Base-by-base conservation (phyloP, 2,113 vertebrate genomes). In the Centropus unirufus region DNA sequence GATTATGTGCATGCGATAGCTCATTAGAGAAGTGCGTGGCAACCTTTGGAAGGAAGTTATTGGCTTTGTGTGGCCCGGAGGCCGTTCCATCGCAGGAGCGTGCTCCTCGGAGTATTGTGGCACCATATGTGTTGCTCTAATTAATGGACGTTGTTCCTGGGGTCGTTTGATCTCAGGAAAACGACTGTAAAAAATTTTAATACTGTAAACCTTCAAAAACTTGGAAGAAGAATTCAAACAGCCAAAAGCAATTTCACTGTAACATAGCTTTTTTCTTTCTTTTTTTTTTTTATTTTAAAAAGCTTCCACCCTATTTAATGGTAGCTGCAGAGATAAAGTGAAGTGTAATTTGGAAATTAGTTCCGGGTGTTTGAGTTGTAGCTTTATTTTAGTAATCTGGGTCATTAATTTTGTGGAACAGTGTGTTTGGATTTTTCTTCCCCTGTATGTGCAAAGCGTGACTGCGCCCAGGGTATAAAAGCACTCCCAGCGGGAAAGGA, bases 301-400 rank as follows among this genome's bases (percentile, higher is more conserved):
- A 75, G n/a, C 55, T 87, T 93, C 76, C 42, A 79, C 51, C 59
- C 68, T 85, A 19, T 83, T 90, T 83, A 94, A 58, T 57, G 40
- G 63, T 62, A 86, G 47, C 57, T 89, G 49, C 58, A 39, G 83
- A 95, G 77, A 91, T 85, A 95, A 91, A 91, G 70, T 19, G 16
- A 64, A 93, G 87, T 21, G 70, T 92, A 75, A 89, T 80, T 84
- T 78, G 76, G 89, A 84, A 89, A 92, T 96, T 84, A 86, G 93
- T 95, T 91, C 77, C 15, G n/a, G 90, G 27, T 91, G 62, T 89
- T 94, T 95, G 89, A 72, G 49, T 81, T 86, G 90, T 83, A 86
- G 89, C 72, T 96, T 94, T 95, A 86, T 95, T 96, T 97, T 87
- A 78, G 76, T 93, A 62, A 96, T 90, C 92, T 90, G 80, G 92